These are phyloP conservation scores for Actenoides hombroni DNA, from an alignment of 2,113 vertebrate species.

Conservation along the genomic window DNA sequence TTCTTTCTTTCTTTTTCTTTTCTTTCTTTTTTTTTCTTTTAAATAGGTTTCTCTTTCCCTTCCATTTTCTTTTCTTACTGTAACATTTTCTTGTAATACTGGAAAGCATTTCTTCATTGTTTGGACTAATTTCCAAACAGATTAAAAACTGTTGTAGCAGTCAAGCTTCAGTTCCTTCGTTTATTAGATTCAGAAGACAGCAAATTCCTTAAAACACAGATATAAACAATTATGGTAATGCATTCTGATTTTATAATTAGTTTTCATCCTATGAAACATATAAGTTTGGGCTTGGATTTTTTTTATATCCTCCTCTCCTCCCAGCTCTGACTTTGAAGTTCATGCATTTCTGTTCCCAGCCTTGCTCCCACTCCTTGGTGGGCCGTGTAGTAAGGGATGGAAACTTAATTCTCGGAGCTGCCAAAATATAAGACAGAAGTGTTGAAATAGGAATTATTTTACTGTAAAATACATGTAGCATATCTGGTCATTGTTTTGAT, in stretches of 20 bases:
- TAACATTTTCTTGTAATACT: slow-evolving; percentile 34
- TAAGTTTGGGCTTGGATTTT: slow-evolving; percentile 20
- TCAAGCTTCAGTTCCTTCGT: slow-evolving; percentile 74
- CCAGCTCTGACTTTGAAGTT: slow-evolving; percentile 6
- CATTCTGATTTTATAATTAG: slow-evolving; percentile 70
- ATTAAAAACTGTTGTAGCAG: slow-evolving; percentile 75
- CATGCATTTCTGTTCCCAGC: background rate
- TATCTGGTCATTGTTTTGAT: background rate
- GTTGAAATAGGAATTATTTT: background rate
- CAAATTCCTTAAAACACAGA: slow-evolving; percentile 76
- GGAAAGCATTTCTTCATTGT: slow-evolving; percentile 68
- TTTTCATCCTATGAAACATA: slow-evolving; percentile 51
- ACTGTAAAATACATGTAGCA: background rate
- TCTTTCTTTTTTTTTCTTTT: background rate
- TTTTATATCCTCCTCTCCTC: background rate
- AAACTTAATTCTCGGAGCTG: background rate
- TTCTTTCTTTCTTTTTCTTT: too few relatives aligned
- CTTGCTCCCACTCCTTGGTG: background rate
- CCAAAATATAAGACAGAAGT: background rate
- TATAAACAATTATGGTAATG: slow-evolving; percentile 75
- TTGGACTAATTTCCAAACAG: slow-evolving; percentile 74
- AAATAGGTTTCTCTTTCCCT: background rate
- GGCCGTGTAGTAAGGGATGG: background rate
- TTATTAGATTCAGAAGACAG: slow-evolving; percentile 77
- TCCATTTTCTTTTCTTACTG: slow-evolving; percentile 56